Evolutionary conservation across 1,140 invertebrate genomes (phyloP), one percentile per base, ranked within the genome.

Genomic region (Conus ventricosus): DNA sequence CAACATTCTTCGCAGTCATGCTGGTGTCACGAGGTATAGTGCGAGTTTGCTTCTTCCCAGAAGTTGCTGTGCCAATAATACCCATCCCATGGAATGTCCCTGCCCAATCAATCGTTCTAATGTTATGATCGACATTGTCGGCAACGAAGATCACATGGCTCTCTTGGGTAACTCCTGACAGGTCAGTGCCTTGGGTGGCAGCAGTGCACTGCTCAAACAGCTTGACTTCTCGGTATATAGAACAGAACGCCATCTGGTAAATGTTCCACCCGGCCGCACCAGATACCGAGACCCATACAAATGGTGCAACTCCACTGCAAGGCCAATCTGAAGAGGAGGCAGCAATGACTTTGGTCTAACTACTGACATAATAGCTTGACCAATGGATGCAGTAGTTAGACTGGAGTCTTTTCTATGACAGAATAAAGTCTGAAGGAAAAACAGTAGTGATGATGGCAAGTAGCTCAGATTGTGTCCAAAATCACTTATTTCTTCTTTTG

Each of bases 211-310:
- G 5, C 55, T 90, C 89, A 89, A 27, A 91, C 51, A 57, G 85
- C 78, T 88, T 81, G 4, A 90, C 81, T 60, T 91, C 89, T 25
- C 27, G 23, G 75, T 91, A 91, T 17, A 87, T 88, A 71, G 78
- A 85, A 27, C 60, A 85, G 82, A 91, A 91, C 10, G 88, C 88
- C 27, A 82, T 78, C 63, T 86, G 83, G n/a, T 86, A 11, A 54
- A 88, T 75, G 87, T 83, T n/a, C n/a, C n/a, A n/a, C n/a, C n/a
- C n/a, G n/a, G n/a, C n/a, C 88, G 88, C 23, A 89, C 81, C 54
- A 92, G 54, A 85, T 89, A 90, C 57, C 75, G 84, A 23, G 92
- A 92, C 90, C n/a, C n/a, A n/a, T n/a, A n/a, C n/a, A n/a, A n/a
- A n/a, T n/a, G n/a, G n/a, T n/a, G n/a, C n/a, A n/a, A n/a, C n/a